Evolutionary conservation across 2,888 invertebrate species (phyloP), one percentile per base, ranked within the genome.

Genomic region (Apamea anceps): DNA sequence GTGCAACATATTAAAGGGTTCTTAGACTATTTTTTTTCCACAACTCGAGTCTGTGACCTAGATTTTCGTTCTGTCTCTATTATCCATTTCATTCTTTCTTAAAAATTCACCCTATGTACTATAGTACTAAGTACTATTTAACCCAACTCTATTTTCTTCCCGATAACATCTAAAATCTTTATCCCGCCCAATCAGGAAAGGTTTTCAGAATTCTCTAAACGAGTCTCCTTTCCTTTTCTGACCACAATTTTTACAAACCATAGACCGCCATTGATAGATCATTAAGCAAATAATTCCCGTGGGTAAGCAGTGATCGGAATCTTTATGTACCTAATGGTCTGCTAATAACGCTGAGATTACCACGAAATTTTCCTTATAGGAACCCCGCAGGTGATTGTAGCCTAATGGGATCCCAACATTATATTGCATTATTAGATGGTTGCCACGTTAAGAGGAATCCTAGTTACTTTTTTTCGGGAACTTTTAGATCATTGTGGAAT

Each of bases 181-280:
- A 76, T 67, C 80, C 25, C n/a, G 2, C 37, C 37, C 73, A 63
- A 67, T 74, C 87, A 72, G 48, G n/a, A 71, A 70, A 28, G 51
- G 45, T 63, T 79, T 37, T 51, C 76, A 71, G 71, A 77, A 80
- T 77, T 85, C 42, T 70, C 72, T 48, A 60, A 79, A 79, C 63
- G 51, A 32, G 13, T 74, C n/a, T 42, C 21, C 32, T n/a, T 66
- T 71, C 28, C 63, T 82, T 67, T 72, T 32, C 72, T 57, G 32
- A 63, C 72, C 72, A 76, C 74, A 75, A 81, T 74, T 89, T 79
- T 84, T 77, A 79, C 79, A 84, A 66, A 62, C 83, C 86, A 80
- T 89, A 80, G 81, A 84, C 80, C 84, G 72, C 77, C 86, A 82
- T 79, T 86, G 89, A 89, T 88, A 89, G 89, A 79, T 89, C 89